These are phyloP conservation scores for Drosophila helvetica DNA, from an alignment of 2,888 invertebrate genomes.

Conservation along the genomic window DNA sequence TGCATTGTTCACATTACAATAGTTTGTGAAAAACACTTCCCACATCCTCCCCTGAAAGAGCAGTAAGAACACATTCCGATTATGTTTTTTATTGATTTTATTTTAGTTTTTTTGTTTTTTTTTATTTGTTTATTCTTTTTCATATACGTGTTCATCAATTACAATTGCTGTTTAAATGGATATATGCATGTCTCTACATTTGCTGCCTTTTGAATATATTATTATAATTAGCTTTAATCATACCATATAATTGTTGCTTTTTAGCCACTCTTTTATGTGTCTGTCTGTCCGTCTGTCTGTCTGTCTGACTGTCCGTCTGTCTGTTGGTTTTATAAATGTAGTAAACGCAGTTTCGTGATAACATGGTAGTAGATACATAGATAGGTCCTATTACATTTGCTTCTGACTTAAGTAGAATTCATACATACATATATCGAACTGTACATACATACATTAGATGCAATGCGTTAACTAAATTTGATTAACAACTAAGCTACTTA, in stretches of 20 bases:
- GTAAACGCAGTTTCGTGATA: constrained; percentile 75
- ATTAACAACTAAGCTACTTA: constrained; percentile 69
- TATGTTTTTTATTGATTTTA: constrained; percentile 52
- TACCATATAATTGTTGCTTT: constrained; percentile 22
- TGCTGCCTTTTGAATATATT: constrained; percentile 59
- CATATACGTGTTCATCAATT: constrained; percentile 66
- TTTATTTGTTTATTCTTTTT: constrained; percentile 27
- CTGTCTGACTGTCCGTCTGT: too few relatives aligned
- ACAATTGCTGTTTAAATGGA: constrained; percentile 76
- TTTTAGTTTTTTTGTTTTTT: constrained; percentile 54
- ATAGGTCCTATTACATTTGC: constrained; percentile 46
- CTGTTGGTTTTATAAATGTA: constrained; percentile 69
- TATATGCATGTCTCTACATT: constrained; percentile 60
- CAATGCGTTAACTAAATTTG: constrained; percentile 67
- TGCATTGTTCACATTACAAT: too few relatives aligned
- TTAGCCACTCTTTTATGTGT: constrained; percentile 11
- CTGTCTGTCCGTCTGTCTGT: background rate
- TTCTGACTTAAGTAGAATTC: constrained; percentile 47
- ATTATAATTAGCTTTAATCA: constrained; percentile 33
- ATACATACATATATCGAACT: constrained; percentile 46
- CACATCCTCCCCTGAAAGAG: background rate
- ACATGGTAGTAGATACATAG: constrained; percentile 67
- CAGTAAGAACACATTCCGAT: background rate
- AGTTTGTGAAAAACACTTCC: too few relatives aligned
- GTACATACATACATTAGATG: constrained; percentile 66